These are phyloP conservation scores for Sebastes trivittatus DNA, from an alignment of 2,797 vertebrate species.

Conservation along the genomic window DNA sequence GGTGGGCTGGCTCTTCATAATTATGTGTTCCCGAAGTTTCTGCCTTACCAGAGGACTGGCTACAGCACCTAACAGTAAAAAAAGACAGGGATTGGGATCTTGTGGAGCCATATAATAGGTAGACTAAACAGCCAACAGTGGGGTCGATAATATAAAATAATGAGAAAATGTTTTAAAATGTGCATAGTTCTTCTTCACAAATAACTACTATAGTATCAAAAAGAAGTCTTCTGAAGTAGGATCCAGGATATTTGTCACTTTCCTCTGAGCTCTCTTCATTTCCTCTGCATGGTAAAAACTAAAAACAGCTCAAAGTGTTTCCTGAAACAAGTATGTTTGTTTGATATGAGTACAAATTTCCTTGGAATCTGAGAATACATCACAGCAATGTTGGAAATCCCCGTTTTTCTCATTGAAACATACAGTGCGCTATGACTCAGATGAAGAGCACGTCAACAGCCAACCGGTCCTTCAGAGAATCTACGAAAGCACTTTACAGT, in stretches of 20 bases:
- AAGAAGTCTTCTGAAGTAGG: neutral
- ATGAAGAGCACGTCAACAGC: conserved; percentile 28
- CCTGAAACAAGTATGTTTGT: conserved; percentile 29
- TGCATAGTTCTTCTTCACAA: neutral
- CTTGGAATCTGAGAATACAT: conserved; percentile 39
- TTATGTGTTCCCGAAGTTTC: conserved; percentile 86
- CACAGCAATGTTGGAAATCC: conserved; percentile 53
- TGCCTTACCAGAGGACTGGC: conserved; percentile 91
- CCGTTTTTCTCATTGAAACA: conserved; percentile 44
- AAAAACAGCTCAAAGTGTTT: conserved; percentile 14
- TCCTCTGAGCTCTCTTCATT: neutral
- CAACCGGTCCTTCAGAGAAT: conserved; percentile 9
- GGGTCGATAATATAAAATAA: neutral
- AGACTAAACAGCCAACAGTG: neutral
- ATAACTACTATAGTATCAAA: neutral
- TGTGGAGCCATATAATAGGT: neutral
- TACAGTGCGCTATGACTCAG: conserved; percentile 53
- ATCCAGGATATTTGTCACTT: neutral
- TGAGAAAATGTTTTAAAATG: neutral
- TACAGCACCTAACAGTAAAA: conserved; percentile 83
- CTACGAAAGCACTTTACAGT: conserved; percentile 6
- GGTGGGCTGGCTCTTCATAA: conserved; percentile 87
- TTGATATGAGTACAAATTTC: conserved; percentile 47
- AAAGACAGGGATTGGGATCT: conserved; percentile 3
- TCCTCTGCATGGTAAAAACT: conserved; percentile 24